Percentiles rank a stretch among this genome's conserved stretches.
phyloP scores from a whole-genome alignment of 2,888 invertebrate genomes.

The Chymomyza procnemis region DNA sequence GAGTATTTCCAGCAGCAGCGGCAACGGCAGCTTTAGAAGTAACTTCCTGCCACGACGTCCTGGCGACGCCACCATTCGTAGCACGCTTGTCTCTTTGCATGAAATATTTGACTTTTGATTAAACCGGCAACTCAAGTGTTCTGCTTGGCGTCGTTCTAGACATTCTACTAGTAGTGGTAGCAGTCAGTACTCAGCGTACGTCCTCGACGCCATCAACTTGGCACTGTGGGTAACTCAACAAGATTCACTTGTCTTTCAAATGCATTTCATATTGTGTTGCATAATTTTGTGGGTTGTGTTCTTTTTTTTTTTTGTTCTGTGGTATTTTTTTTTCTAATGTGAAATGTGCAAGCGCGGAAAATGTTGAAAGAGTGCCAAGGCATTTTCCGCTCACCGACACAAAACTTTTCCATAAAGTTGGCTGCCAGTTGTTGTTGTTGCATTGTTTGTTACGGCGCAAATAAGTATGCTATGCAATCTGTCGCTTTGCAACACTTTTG shows the following conservation, averaged over 20 bases:
- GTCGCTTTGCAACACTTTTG: neutral
- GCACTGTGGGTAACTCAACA: conserved; percentile 61
- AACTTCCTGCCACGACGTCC: neutral
- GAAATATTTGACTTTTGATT: conserved; percentile 73
- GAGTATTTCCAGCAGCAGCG: conserved; percentile 11
- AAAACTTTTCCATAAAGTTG: conserved; percentile 41
- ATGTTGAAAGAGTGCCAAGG: conserved; percentile 31
- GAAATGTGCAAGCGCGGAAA: conserved; percentile 44
- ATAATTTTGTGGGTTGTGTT: conserved; percentile 60
- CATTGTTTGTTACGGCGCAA: conserved; percentile 53
- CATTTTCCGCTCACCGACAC: conserved; percentile 33
- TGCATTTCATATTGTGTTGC: conserved; percentile 73
- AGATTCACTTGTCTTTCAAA: conserved; percentile 72
- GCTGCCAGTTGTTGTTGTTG: conserved; percentile 25
- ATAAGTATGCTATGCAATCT: conserved; percentile 47
- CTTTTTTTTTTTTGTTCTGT: too few species aligned
- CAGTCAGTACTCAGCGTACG: conserved; percentile 2
- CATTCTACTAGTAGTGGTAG: neutral
- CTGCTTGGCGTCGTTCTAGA: conserved; percentile 2
- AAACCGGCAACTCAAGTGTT: conserved; percentile 73
- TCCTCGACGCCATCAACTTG: conserved; percentile 23
- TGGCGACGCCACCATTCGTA: conserved; percentile 8
- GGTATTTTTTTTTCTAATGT: conserved; percentile 61
- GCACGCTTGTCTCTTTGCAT: conserved; percentile 57
- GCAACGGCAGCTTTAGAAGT: neutral